Percentiles rank a stretch among this genome's conserved stretches.
Evolutionary conservation across 1,140 invertebrate genomes (phyloP).

Genomic region (Acromyrmex charruanus): DNA sequence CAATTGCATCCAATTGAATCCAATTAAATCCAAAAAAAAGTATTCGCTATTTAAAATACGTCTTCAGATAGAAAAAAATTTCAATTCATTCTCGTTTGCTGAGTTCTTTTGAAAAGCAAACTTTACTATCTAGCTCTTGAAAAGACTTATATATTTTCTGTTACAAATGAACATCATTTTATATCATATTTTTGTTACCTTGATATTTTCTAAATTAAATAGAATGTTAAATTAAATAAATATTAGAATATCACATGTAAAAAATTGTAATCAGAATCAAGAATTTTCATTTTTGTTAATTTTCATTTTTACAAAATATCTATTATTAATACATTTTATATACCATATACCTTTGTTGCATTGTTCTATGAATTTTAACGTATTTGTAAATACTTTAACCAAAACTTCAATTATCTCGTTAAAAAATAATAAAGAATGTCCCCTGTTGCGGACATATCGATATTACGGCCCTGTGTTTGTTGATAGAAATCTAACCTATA

Average conservation of each 20-base stretch:
- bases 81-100: no score
- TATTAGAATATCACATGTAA: no score
- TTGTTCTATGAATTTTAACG: background rate
- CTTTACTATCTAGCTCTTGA: no score
- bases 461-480: constrained; percentile 51
- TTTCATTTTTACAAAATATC: constrained; percentile 1
- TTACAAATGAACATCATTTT: background rate
- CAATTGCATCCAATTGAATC: no score
- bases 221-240: no score
- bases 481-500: constrained; percentile 59
- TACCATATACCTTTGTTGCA: background rate
- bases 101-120: no score
- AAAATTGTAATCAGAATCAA: background rate
- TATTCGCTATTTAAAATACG: no score
- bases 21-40: no score
- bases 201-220: background rate
- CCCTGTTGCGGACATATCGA: background rate
- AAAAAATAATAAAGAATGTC: background rate
- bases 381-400: background rate
- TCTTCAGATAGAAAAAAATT: no score
- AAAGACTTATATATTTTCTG: no score
- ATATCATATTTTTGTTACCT: background rate
- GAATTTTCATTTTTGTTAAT: background rate
- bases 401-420: background rate
- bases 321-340: background rate